Evolutionary conservation across 2,113 vertebrate genomes (phyloP), one percentile per base, ranked within the genome.

Genomic region (Albula glossodonta): DNA sequence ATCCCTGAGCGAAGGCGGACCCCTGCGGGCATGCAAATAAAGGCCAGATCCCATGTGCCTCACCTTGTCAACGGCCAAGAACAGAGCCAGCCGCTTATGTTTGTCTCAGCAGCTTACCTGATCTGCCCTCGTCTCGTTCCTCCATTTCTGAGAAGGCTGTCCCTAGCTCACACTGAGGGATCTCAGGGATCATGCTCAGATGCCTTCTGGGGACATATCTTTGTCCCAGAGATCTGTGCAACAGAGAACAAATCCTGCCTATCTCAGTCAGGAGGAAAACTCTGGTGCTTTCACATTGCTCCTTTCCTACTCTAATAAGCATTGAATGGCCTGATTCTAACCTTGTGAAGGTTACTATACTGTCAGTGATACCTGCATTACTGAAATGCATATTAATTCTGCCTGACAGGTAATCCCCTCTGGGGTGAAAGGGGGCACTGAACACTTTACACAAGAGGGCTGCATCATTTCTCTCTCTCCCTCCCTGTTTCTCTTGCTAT

Each of bases 331-430:
- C 70, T 74, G 70, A 31, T 31, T 74, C 22, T 74, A 74, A 74
- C 70, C 70, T 31, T 74, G 70, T 74, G 70, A 74, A 74, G 70
- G 70, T 74, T 9, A 74, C n/a, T 74, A 74, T 31, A n/a, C 70
- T 74, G 70, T 74, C 70, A 74, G 22, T 31, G 70, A 74, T 74
- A 31, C 70, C 70, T 31, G 70, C 70, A 25, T 31, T 74, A 74
- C 70, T 25, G 70, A 74, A 31, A 31, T 8, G n/a, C 70, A 31
- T n/a, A 74, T 74, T 74, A 74, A 74, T 74, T 74, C 70, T 31
- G n/a, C n/a, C 70, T 74, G 70, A 74, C 70, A 74, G 70, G 22
- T 22, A 31, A 74, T 74, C 70, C 70, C 8, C 22, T 74, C 22
- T n/a, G 4, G 70, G 70, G 70, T 31, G 25, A 11, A 9, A 22